A percentile compares a stretch with the other conserved stretches of the same genome.
phyloP scores from a whole-genome alignment of 1,140 invertebrate genomes.

The Psilanteris sp. region DNA sequence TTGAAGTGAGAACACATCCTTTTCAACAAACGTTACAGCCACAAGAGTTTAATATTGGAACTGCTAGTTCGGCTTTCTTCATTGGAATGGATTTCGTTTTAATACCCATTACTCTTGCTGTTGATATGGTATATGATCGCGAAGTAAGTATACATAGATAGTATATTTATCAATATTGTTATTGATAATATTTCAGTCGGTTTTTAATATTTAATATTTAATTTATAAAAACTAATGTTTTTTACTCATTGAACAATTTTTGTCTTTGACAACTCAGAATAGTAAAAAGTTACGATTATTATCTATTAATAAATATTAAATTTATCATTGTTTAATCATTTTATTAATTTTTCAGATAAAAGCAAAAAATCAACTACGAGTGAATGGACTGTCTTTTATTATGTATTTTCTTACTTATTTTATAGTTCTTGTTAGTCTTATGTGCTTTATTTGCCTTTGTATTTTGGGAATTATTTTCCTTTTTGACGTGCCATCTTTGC shows the following conservation, averaged over 20 bases:
- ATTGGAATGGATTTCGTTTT: constrained; percentile 89
- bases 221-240: too few species aligned
- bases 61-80: constrained; percentile 85
- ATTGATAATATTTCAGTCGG: too few species aligned
- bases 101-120: constrained; percentile 87
- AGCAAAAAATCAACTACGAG: constrained; percentile 89
- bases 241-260: too few species aligned
- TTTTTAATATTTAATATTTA: too few species aligned
- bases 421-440: constrained; percentile 85
- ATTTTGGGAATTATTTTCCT: constrained; percentile 85
- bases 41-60: constrained; percentile 85
- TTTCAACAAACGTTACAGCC: constrained; percentile 86
- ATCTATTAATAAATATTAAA: too few species aligned
- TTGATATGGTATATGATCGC: constrained; percentile 91
- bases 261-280: too few species aligned
- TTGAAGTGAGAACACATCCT: constrained; percentile 83
- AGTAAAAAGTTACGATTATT: too few species aligned
- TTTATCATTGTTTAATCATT: too few species aligned
- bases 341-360: constrained; percentile 85
- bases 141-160: constrained; percentile 86
- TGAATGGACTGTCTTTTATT: constrained; percentile 88
- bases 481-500: constrained; percentile 85
- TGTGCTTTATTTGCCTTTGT: constrained; percentile 84
- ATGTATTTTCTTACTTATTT: constrained; percentile 90
- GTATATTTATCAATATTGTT: too few species aligned